Evolutionary conservation across 2,113 vertebrate genomes (phyloP), one percentile per base, ranked within the genome.

Genomic region (Seriola aureovittata): DNA sequence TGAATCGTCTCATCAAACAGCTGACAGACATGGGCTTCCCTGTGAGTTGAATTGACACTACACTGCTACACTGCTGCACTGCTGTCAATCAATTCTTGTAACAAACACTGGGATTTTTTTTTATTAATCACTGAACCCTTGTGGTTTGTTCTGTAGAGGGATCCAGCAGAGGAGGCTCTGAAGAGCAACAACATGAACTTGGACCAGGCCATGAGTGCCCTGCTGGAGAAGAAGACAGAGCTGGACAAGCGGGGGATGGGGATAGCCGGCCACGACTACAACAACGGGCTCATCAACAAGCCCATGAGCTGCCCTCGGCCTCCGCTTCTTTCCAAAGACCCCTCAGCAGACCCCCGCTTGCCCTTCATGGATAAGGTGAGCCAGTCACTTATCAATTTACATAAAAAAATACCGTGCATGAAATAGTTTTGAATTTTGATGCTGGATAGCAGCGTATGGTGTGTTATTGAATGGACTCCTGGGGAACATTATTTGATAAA

Each of bases 21-120:
- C 96, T 99, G 92, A 99, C 97, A 78, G 98, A 99, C 94, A 99
- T 99, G 97, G 98, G 98, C 94, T 99, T 99, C 95, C 97, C 97
- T 91, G 98, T 99, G 90, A 97, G 95, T 97, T 50, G 4, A 62
- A 52, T 21, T 65, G 3, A 64, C 21, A 13, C 6, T 25, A 32
- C 13, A 52, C 52, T 48, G 46, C 16, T 40, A 16, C 16, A 17
- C 19, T 75, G 11, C n/a, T 59, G 2, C 40, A 21, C n/a, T 71
- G 52, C 38, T 65, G 5, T 29, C 36, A 0, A 11, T 36, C 21
- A 14, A 21, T 58, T 68, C 19, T 64, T 21, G 21, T 19, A 52
- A 10, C 9, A 46, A 38, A 78, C 10, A 46, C 2, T 46, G 2
- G 29, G 29, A 29, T 16, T 1, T 58, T 25, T 25, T 78, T 36